phyloP scores from a whole-genome alignment of 2,113 vertebrate genomes.

The Ceratotherium simum region DNA sequence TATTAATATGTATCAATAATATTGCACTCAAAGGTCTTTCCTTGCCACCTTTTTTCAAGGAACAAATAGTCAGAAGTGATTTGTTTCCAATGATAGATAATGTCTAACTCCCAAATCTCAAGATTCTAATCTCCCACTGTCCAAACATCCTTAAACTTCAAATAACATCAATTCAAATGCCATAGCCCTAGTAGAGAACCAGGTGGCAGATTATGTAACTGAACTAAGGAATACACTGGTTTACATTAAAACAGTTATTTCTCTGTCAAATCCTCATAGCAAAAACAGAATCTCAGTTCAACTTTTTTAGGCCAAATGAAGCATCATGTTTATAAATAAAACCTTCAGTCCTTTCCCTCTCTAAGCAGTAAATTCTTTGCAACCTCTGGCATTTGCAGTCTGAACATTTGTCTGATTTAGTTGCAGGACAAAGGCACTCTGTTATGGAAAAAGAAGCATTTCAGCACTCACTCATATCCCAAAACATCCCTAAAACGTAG shows the following conservation, averaged over 20 bases:
- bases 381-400: constrained; percentile 54
- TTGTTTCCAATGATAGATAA: background rate
- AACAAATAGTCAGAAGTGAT: constrained; percentile 35
- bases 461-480: background rate
- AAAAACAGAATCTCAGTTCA: constrained; percentile 61
- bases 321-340: constrained; percentile 67
- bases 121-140: background rate
- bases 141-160: constrained; percentile 40
- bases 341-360: constrained; percentile 45
- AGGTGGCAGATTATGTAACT: background rate
- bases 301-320: constrained; percentile 64
- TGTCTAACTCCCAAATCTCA: background rate
- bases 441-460: constrained; percentile 50
- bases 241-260: constrained; percentile 55
- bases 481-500: constrained; percentile 13
- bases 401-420: constrained; percentile 60
- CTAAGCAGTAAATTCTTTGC: constrained; percentile 59
- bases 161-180: constrained; percentile 27
- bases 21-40: background rate
- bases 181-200: background rate
- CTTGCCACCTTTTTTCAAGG: background rate
- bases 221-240: background rate
- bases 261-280: constrained; percentile 39
- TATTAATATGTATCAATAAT: constrained; percentile 55
- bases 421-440: constrained; percentile 41